Conservation (phyloP, 92 coral and sea anemone species). For the Umimayanthus kanabou region DNA sequence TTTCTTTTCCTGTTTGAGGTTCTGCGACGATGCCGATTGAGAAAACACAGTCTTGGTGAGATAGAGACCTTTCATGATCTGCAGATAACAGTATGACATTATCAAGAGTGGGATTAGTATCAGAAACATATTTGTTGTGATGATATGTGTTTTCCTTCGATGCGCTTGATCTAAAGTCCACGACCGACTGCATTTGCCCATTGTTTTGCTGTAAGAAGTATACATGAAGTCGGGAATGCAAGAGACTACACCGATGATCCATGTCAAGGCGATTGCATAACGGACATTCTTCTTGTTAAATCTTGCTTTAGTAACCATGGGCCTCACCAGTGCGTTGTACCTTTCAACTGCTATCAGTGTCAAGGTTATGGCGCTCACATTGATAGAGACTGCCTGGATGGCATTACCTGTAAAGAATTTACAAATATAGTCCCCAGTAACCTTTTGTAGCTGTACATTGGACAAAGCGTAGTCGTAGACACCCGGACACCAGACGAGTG, state of each 20-base stretch:
- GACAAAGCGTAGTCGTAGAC: constrained; percentile 49
- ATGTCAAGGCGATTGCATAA: not conserved
- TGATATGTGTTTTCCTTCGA: constrained; percentile 31
- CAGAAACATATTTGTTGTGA: constrained; percentile 39
- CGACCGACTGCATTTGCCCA: constrained; percentile 7
- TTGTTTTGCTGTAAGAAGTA: not conserved
- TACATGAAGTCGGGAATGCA: constrained; percentile 12
- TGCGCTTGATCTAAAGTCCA: constrained; percentile 42
- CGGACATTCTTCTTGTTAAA: constrained; percentile 18
- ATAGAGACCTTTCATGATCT: constrained; percentile 55
- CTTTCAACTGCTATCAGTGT: constrained; percentile 54
- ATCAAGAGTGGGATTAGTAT: constrained; percentile 31
- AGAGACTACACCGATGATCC: constrained; percentile 13
- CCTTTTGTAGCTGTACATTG: constrained; percentile 25
- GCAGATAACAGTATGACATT: constrained; percentile 46
- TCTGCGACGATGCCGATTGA: not conserved
- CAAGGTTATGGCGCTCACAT: constrained; percentile 40
- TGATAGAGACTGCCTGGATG: constrained; percentile 54
- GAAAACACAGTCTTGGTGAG: constrained; percentile 53
- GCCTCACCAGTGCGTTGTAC: constrained; percentile 52
- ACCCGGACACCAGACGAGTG: constrained; percentile 56
- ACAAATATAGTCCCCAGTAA: constrained; percentile 48
- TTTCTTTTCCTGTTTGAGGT: constrained; percentile 47
- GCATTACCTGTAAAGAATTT: constrained; percentile 59
- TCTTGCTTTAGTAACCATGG: constrained; percentile 33